Base-by-base conservation (phyloP, 2,113 vertebrate genomes). In the Haliaeetus leucogaster region DNA sequence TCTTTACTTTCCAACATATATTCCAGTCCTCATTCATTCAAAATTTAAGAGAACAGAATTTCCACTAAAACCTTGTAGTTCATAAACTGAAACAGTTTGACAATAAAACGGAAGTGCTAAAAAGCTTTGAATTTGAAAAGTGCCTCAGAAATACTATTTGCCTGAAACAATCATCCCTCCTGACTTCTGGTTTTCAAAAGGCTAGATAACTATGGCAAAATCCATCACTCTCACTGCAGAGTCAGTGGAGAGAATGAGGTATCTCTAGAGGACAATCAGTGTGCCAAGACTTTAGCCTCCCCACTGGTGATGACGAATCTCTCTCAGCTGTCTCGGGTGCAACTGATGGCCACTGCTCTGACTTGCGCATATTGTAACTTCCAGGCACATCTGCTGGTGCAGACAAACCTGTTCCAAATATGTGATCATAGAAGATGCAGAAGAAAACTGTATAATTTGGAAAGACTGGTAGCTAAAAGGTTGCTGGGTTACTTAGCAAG, bases 281-380 rank as follows among this genome's bases (percentile, higher is more conserved):
- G 4, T 16, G 6, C 14, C 13, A 23, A 79, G 32, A 20, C 40
- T 59, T 22, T 58, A 63, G 11, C 23, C 12, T 10, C 18, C 0
- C 13, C 7, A 0, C 0, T 50, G 67, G 6, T 13, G 30, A 45
- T 34, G 52, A 71, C 0, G 0, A 84, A 43, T 30, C 11, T 59
- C 34, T 48, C 50, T 71, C 81, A 66, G 45, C 12, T 45, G 9
- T 65, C 48, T 38, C 2, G 1, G 19, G 5, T 63, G 34, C 48
- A 63, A 18, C 38, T 52, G 45, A 5, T 1, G 5, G 32, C 27
- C 34, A 17, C 42, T 59, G 27, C 42, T 82, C 40, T 34, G 32
- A 30, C 25, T 66, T 70, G 26, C 19, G 16, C 19, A 6, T 22
- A 42, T 3, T 22, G 3, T 29, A 74, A 62, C 6, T 65, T 62